Conservation (phyloP, 2,797 vertebrate genomes). For the Balearica regulorum region DNA sequence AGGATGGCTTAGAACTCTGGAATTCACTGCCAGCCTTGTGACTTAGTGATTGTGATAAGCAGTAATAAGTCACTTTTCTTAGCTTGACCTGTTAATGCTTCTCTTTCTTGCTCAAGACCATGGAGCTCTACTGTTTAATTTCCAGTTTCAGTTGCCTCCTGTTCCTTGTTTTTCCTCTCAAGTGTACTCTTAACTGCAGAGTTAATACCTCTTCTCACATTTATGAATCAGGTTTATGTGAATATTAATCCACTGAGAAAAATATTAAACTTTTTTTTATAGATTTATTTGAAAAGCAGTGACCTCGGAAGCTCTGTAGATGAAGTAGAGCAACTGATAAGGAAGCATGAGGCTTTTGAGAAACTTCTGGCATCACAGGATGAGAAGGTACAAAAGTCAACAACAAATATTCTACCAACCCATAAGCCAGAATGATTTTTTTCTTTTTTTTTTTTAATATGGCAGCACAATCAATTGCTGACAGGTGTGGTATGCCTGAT, state of each 20-base stretch:
- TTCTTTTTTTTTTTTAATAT: not conserved
- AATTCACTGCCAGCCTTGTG: not conserved
- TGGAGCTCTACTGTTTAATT: not conserved
- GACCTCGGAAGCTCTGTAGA: conserved; percentile 80
- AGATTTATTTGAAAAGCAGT: conserved; percentile 84
- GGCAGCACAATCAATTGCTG: not conserved
- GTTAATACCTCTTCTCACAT: not conserved
- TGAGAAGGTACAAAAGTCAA: conserved; percentile 79
- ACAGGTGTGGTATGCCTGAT: not conserved
- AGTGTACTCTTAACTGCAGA: not conserved
- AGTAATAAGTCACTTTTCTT: not conserved
- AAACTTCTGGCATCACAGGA: conserved; percentile 87
- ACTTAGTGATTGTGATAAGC: not conserved
- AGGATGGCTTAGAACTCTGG: not conserved
- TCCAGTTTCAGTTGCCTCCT: not conserved
- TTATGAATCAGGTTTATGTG: not conserved
- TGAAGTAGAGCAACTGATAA: conserved; percentile 83
- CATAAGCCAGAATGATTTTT: not conserved
- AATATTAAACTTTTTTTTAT: not conserved
- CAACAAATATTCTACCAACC: not conserved
- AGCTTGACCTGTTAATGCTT: not conserved
- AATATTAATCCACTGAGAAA: not conserved
- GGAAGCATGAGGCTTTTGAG: conserved; percentile 86
- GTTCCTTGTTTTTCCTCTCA: not conserved
- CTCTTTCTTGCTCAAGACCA: not conserved